Base-by-base conservation (phyloP, 2,797 vertebrate genomes). In the Ceryle rudis region DNA sequence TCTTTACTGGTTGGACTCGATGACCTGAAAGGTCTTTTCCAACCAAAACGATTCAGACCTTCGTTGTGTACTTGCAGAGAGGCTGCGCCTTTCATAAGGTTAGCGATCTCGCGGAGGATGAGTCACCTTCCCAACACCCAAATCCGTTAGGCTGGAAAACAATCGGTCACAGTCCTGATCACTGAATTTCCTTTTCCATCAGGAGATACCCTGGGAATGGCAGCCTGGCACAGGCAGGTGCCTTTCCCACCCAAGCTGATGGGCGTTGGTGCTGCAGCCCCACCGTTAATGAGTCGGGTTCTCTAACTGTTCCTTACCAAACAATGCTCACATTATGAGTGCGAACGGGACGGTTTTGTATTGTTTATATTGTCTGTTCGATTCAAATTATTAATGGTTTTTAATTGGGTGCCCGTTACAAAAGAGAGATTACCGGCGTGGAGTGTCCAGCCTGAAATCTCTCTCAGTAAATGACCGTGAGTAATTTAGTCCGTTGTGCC, bases 401-500 rank as follows among this genome's bases (percentile, higher is more conserved):
- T 65, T 95, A 95, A 97, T 94, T 96, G 81, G 95, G 77, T 89
- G 33, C 33, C 23, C 28, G 92, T 74, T 61, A 92, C 94, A 96
- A 96, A 96, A 81, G 94, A 89, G 84, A 94, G 79, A 81, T 95
- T 95, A 91, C 78, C 89, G 91, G 83, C 78, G 84, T 58, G 78
- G 64, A 87, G 86, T 94, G 87, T 95, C 86, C 91, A 78, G 71
- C 70, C 86, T 95, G 82, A 97, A 95, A 93, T 96, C 85, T 93
- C 74, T 94, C 93, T 96, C 54, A 67, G 79, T 90, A 94, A 97
- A 91, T 58, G 81, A 96, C 89, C 74, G 81, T 95, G 95, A 97
- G 95, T 94, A 97, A 97, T 97, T 95, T 64, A 92, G 83, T 95
- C 94, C 22, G 72, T 96, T 96, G 89, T 95, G 80, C 85, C 88